phyloP scores from a whole-genome alignment of 2,113 vertebrate genomes.

The Phaetusa simplex region DNA sequence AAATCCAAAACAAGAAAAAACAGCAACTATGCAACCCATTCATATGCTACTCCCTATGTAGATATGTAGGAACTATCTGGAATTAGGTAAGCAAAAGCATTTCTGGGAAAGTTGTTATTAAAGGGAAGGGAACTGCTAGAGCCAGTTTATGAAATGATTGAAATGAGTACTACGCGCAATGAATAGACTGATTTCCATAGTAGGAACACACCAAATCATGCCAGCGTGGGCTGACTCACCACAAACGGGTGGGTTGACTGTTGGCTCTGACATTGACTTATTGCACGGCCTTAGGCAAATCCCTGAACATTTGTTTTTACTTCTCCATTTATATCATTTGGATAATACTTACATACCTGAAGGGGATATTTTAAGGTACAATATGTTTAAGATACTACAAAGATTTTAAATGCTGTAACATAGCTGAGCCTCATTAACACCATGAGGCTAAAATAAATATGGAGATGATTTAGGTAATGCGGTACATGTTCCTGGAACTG shows the following conservation, averaged over 20 bases:
- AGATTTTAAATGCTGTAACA: conserved; percentile 29
- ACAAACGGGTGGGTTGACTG: conserved; percentile 27
- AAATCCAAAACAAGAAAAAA: neutral
- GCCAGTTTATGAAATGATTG: neutral
- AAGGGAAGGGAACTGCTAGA: conserved; percentile 15
- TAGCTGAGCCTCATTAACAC: neutral
- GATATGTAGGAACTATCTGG: neutral
- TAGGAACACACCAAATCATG: conserved; percentile 14
- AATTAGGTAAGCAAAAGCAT: neutral
- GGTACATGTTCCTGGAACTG: neutral
- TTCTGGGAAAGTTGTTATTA: conserved; percentile 37
- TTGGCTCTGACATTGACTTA: neutral
- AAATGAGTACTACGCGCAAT: neutral
- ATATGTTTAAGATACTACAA: conserved; percentile 35
- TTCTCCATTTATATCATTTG: conserved; percentile 15
- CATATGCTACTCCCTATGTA: neutral
- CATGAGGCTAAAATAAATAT: neutral
- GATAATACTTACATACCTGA: conserved; percentile 10
- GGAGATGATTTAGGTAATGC: neutral
- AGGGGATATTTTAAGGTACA: conserved; percentile 37
- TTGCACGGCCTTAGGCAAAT: neutral
- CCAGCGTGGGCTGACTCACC: conserved; percentile 52
- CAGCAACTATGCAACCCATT: neutral
- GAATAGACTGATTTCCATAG: conserved; percentile 32
- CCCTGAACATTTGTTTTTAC: conserved; percentile 18